phyloP scores from a whole-genome alignment of 2,797 vertebrate species.

The Cryptoprocta ferox region DNA sequence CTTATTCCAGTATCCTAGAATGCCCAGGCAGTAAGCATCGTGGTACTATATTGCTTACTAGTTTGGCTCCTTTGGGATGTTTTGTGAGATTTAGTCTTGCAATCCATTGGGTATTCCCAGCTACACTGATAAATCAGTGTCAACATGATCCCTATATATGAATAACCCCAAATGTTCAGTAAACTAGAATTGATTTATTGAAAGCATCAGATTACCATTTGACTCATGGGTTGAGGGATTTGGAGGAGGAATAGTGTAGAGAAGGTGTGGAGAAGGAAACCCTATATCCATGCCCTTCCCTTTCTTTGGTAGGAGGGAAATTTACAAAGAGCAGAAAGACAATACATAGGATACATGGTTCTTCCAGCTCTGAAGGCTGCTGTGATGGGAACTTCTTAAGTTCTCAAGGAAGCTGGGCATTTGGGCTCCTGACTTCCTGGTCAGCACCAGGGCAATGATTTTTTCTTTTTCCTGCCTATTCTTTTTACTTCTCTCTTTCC shows the following conservation, averaged over 20 bases:
- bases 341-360: background rate
- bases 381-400: background rate
- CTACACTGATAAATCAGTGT: background rate
- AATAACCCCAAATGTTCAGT: background rate
- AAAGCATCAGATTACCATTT: background rate
- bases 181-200: background rate
- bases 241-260: background rate
- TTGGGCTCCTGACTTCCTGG: background rate
- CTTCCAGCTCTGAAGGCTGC: background rate
- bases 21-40: background rate
- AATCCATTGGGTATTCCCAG: background rate
- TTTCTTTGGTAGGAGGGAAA: background rate
- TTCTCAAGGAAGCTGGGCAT: background rate
- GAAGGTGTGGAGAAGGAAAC: background rate
- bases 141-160: background rate
- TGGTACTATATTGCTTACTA: background rate
- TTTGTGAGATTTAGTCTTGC: background rate
- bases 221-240: background rate
- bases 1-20: background rate
- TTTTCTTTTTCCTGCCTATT: background rate
- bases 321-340: background rate
- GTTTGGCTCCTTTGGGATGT: background rate
- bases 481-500: background rate
- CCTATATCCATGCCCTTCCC: background rate
- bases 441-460: background rate